Base-by-base conservation (phyloP, 2,888 invertebrate species). In the Axea sp. region DNA sequence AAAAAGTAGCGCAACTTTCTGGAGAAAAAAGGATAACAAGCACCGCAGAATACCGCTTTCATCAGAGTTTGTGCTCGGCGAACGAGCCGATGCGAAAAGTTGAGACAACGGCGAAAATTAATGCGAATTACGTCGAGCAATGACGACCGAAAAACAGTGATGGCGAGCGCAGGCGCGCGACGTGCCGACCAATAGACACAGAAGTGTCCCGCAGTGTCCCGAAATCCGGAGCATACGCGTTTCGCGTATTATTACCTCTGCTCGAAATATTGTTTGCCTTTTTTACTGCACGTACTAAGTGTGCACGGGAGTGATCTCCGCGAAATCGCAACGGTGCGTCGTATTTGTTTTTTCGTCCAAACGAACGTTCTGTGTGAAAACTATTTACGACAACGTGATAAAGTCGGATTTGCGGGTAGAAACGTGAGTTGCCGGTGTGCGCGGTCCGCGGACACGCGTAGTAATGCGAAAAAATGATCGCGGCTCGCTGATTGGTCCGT, bases 401-500 rank as follows among this genome's bases (percentile, higher is more conserved):
- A 4, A n/a, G 47, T 35, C 26, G 28, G 26, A 47, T 31, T 64
- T 33, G 19, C 28, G 9, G 24, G 3, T 9, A 53, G 51, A 62
- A 64, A 51, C 39, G 37, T 26, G 67, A 22, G 14, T 49, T 11
- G 57, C 60, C 57, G 65, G 67, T 57, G 67, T 35, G 9, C 37
- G 37, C 53, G 17, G 41, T 17, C 64, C 59, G 37, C 64, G 30
- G 60, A 59, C 72, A 59, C 72, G 64, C 73, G 69, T 72, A 68
- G 39, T 62, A 41, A 43, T 45, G 55, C 35, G 57, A 60, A 73
- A 72, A 76, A 73, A 76, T 65, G 39, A 43, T 73, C 19, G 53
- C 68, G n/a, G 59, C 77, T 68, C 62, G 69, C 75, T 77, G 80
- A 83, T 83, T 82, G 83, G 82, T 76, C 76, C 74, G 65, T 57